Evolutionary conservation across 1,140 invertebrate species (phyloP), one percentile per base, ranked within the genome.

Genomic region (Heliconius hermathena): DNA sequence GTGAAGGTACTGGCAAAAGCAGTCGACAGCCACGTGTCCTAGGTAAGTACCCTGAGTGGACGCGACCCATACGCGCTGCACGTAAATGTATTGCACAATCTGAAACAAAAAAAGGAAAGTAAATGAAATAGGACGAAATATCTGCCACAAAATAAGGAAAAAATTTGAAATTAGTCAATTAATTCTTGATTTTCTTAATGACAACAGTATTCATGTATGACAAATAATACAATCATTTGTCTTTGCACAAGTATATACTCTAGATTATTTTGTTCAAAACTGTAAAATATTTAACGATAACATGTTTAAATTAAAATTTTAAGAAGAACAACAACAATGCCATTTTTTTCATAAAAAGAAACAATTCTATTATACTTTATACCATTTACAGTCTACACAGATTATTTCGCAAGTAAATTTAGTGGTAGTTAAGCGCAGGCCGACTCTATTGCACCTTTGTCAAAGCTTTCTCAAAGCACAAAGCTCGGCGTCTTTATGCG

Each of bases 81-180:
- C 84, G 84, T 20, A 93, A 81, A 57, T 89, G 91, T 83, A 95
- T 89, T 73, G 90, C 90, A 89, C 94, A 95, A 86, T 95, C 94
- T 95, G 93, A 0, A 93, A 93, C 89, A 94, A 90, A 80, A 29
- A 66, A 0, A 29, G 2, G 11, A 29, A 8, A 66, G 8, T 66
- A 4, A 13, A 13, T 26, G 4, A 29, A 29, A 66, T 29, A 66
- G 9, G 4, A 4, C 26, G 3, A 16, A 46, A 46, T 46, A 46
- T 3, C 13, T 46, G 41, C 4, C 0, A 46, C 16, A 16, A 3
- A 46, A 16, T 46, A 46, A 46, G 2, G 13, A 41, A 41, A 41
- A 41, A 41, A 41, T 41, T 11, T 3, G 18, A 49, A 20, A 18
- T 52, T 1, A 52, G 1, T 52, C 6, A 20, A 52, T 52, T 52